These are phyloP conservation scores for Aleiodes sp. DNA, from an alignment of 1,140 invertebrate species.

Conservation along the genomic window DNA sequence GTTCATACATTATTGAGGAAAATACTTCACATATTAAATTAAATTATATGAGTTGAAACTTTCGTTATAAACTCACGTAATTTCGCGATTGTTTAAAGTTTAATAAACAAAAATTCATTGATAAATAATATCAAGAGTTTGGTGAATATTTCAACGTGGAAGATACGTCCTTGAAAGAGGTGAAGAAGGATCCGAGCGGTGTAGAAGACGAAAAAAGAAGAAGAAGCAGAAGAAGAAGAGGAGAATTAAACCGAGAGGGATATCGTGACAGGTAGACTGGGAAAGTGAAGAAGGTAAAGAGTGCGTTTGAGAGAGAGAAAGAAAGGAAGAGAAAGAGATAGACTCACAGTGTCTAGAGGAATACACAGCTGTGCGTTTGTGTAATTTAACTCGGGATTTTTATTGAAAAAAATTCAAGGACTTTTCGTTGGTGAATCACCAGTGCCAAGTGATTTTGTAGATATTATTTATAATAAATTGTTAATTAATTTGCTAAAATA, in stretches of 20 bases:
- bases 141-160: neutral
- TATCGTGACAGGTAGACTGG: neutral
- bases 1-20: too few relatives aligned
- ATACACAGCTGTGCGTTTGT: neutral
- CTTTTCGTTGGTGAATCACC: neutral
- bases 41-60: too few relatives aligned
- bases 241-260: neutral
- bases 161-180: neutral
- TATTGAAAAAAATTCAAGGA: neutral
- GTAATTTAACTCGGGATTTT: too few relatives aligned
- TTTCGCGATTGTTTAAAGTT: too few relatives aligned
- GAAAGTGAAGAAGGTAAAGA: conserved; percentile 4
- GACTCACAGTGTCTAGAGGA: neutral
- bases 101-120: too few relatives aligned
- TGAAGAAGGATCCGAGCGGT: neutral
- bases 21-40: too few relatives aligned
- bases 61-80: too few relatives aligned
- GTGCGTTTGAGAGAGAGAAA: neutral
- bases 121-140: too few relatives aligned
- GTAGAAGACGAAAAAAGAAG: neutral
- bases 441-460: too few relatives aligned
- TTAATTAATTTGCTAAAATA: too few relatives aligned
- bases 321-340: neutral
- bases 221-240: neutral
- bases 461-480: too few relatives aligned